Evolutionary conservation across 2,888 invertebrate genomes (phyloP).

Genomic region (Diaphora mendica): DNA sequence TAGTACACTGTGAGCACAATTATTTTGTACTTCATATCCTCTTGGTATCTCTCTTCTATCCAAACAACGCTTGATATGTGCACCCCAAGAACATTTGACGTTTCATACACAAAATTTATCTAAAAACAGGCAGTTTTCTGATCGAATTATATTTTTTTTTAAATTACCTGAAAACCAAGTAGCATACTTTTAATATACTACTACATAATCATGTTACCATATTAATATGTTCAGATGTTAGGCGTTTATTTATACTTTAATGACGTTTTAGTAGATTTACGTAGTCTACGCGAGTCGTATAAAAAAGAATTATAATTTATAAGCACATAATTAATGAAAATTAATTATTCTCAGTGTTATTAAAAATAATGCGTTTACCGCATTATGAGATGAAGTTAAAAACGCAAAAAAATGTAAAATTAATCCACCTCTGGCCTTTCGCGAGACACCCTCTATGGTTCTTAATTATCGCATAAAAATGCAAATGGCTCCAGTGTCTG

Average conservation of each 20-base stretch:
- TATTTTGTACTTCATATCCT: not conserved
- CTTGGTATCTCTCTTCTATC: not conserved
- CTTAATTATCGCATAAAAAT: constrained; percentile 66
- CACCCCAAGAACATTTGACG: not conserved
- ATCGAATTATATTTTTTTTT: too few species aligned
- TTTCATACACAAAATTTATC: not conserved
- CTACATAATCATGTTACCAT: not conserved
- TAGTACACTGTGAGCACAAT: not conserved
- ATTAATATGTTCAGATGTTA: too few species aligned
- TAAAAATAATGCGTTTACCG: constrained; percentile 45
- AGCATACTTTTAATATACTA: too few species aligned
- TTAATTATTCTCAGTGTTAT: constrained; percentile 38
- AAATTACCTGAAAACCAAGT: too few species aligned
- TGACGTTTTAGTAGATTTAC: not conserved
- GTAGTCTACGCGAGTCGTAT: too few species aligned
- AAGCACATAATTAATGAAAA: constrained; percentile 30
- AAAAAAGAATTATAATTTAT: not conserved
- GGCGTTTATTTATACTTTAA: too few species aligned
- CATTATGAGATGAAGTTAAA: constrained; percentile 39
- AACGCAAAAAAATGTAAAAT: constrained; percentile 49
- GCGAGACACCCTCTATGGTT: constrained; percentile 33
- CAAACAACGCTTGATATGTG: not conserved
- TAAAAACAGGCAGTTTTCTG: not conserved
- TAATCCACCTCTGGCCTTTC: constrained; percentile 41
- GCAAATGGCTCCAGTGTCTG: constrained; percentile 55